phyloP scores from a whole-genome alignment of 2,888 invertebrate genomes.

The Cataglyphis rosenhaueri region DNA sequence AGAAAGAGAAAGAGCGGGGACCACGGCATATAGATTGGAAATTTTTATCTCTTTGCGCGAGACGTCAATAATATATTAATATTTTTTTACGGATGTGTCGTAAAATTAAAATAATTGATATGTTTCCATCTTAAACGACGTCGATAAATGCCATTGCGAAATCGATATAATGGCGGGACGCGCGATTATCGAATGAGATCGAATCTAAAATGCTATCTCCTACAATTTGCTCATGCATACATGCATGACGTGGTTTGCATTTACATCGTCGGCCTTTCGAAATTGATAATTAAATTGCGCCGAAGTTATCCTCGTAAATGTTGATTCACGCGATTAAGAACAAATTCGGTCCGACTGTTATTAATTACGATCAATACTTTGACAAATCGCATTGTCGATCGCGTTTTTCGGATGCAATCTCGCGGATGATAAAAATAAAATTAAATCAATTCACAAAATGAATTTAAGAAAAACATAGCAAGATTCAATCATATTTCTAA shows the following conservation, averaged over 20 bases:
- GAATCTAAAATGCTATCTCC: slow-evolving; percentile 45
- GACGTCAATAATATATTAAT: slow-evolving; percentile 10
- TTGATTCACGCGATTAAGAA: slow-evolving; percentile 27
- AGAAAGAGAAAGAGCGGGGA: too few species aligned
- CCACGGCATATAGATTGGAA: not conserved
- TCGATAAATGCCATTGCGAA: slow-evolving; percentile 9
- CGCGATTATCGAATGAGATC: slow-evolving; percentile 38
- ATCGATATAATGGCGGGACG: not conserved
- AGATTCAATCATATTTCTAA: not conserved
- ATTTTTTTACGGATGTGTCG: not conserved
- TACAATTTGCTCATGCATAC: slow-evolving; percentile 46
- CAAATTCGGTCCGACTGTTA: not conserved
- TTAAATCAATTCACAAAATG: not conserved
- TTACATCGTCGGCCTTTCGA: slow-evolving; percentile 43
- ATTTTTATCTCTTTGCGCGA: not conserved
- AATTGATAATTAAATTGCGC: slow-evolving; percentile 48
- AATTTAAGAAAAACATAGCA: not conserved
- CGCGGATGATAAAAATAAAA: not conserved
- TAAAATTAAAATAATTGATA: slow-evolving; percentile 2
- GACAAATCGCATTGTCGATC: not conserved
- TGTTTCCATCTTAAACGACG: not conserved
- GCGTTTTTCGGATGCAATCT: not conserved
- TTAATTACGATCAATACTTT: not conserved
- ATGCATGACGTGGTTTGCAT: slow-evolving; percentile 47
- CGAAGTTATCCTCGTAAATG: slow-evolving; percentile 9